A percentile compares a stretch with the other conserved stretches of the same genome.
Conservation (phyloP, 2,888 invertebrate genomes). For the Drosophila longiperda region DNA sequence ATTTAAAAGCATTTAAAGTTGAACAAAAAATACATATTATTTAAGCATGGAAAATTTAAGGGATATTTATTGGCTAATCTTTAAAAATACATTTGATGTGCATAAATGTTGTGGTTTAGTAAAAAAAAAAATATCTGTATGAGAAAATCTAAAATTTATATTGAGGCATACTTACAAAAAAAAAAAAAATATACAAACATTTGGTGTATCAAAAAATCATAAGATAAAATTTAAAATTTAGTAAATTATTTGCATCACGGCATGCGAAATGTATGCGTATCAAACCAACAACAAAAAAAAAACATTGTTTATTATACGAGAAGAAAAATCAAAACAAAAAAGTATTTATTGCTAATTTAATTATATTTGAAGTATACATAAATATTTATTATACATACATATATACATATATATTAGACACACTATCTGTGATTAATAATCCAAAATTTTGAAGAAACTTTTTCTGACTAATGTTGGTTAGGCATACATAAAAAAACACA, state of each 20-base stretch:
- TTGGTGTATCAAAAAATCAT: constrained; percentile 49
- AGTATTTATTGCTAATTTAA: constrained; percentile 82
- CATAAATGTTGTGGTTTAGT: constrained; percentile 76
- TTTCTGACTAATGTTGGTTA: constrained; percentile 83
- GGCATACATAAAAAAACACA: constrained; percentile 61
- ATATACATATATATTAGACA: constrained; percentile 83
- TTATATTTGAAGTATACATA: constrained; percentile 80
- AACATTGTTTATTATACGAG: constrained; percentile 58
- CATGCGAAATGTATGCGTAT: constrained; percentile 39
- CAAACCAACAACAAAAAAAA: constrained; percentile 32
- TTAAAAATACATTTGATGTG: constrained; percentile 69
- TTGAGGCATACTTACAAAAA: constrained; percentile 42
- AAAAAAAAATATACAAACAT: constrained; percentile 33
- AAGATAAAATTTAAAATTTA: constrained; percentile 46
- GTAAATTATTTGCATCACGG: constrained; percentile 60
- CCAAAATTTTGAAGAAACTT: constrained; percentile 86
- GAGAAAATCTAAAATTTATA: constrained; percentile 49
- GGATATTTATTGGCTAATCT: constrained; percentile 64
- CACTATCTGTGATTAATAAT: constrained; percentile 86
- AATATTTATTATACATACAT: constrained; percentile 79
- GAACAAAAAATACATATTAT: constrained; percentile 54
- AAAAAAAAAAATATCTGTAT: constrained; percentile 32
- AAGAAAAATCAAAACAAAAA: constrained; percentile 57
- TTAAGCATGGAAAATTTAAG: constrained; percentile 45
- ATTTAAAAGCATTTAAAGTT: constrained; percentile 50